Evolutionary conservation across 2,113 vertebrate genomes (phyloP).

Genomic region (Gymnogyps californianus): DNA sequence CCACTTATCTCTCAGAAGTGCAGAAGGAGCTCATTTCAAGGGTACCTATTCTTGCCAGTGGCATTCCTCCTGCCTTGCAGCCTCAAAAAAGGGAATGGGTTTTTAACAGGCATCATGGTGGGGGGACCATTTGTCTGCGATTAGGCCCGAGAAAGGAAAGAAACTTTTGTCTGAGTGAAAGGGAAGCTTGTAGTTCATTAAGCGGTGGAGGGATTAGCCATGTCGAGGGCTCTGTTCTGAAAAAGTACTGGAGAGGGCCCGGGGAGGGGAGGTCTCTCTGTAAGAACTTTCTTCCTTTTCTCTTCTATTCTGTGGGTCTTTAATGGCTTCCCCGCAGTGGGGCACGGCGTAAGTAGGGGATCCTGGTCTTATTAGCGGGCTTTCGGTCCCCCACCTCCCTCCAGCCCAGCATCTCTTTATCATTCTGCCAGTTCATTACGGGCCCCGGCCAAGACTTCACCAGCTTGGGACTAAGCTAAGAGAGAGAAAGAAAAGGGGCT

Average conservation of each 20-base stretch:
- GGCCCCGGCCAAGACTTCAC: conserved; percentile 29
- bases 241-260: conserved; percentile 65
- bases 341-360: conserved; percentile 74
- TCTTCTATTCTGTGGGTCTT: conserved; percentile 67
- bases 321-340: conserved; percentile 75
- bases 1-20: conserved; percentile 56
- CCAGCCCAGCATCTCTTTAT: conserved; percentile 70
- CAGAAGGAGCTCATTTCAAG: conserved; percentile 61
- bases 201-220: conserved; percentile 80
- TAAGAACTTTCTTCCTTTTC: conserved; percentile 66
- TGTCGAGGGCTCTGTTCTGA: conserved; percentile 78
- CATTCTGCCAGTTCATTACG: conserved; percentile 72
- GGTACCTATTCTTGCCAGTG: conserved; percentile 58
- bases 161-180: conserved; percentile 80
- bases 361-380: conserved; percentile 83
- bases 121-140: conserved; percentile 76
- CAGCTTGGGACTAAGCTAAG: conserved; percentile 2
- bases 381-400: conserved; percentile 47
- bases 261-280: conserved; percentile 49
- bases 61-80: conserved; percentile 44
- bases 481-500: conserved; percentile 6
- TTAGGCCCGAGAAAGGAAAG: conserved; percentile 77
- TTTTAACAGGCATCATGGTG: conserved; percentile 69
- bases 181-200: conserved; percentile 90
- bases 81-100: conserved; percentile 62